Base-by-base conservation (phyloP, 2,888 invertebrate species). In the Rosalia funebris region DNA sequence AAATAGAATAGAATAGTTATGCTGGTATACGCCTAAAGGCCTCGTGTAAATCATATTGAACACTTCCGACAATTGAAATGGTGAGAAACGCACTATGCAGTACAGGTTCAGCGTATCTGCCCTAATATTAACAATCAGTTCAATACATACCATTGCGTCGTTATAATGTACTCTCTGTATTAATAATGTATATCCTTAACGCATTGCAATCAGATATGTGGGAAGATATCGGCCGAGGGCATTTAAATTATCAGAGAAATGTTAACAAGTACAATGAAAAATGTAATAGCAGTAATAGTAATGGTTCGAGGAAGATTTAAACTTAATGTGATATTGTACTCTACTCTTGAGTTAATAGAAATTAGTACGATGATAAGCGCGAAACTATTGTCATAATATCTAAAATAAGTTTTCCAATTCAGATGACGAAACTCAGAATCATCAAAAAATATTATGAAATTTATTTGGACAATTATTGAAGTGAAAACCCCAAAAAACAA, bases 31-130 rank as follows among this genome's bases (percentile, higher is more conserved):
- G 25, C 20, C 44, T 14, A 2, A 19, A 16, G 44, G 19, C 25
- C 4, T 12, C 9, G 7, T 14, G 20, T 44, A 44, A 44, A 44
- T 25, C 44, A 25, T 44, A 44, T 20, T 2, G 12, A 44, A 11
- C 44, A 12, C 20, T 44, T 44, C 44, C 44, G 44, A 44, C 25
- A 44, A 44, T 44, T 44, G 11, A 44, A 44, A 12, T 12, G 10
- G n/a, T 41, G 19, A 41, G 41, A 41, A 17, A 19, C 19, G 1
- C 15, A 41, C 17, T 17, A n/a, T n/a, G 17, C n/a, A 17, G 25
- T 25, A 25, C 25, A 5, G 25, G 7, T 5, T 25, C 7, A 25
- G 3, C 25, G n/a, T n/a, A n/a, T n/a, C n/a, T n/a, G 25, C 25
- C 7, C 25, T 25, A 7, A 25, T 25, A 25, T 25, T 25, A 25